These are phyloP conservation scores for Sisor rabdophorus DNA, from an alignment of 2,113 vertebrate species.

Conservation along the genomic window DNA sequence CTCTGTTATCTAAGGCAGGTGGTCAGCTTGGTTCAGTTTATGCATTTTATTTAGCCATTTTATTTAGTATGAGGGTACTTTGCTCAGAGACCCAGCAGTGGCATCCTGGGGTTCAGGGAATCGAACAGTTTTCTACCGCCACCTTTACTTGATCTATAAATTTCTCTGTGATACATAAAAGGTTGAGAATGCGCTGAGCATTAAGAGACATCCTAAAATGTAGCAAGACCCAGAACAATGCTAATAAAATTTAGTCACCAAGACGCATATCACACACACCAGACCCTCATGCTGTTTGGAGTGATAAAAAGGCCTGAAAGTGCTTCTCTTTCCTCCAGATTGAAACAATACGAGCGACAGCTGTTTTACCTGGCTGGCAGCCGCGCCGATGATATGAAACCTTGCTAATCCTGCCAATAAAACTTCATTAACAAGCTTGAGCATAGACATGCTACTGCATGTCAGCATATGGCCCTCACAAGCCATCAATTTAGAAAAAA, in stretches of 20 bases:
- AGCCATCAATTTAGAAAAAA: slow-evolving; percentile 47
- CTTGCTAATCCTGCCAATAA: slow-evolving; percentile 67
- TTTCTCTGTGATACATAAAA: background rate
- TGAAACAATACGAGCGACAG: slow-evolving; percentile 64
- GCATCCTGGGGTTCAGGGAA: no score
- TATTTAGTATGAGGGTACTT: no score
- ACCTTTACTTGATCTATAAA: no score
- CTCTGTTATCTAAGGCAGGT: no score
- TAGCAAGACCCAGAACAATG: background rate
- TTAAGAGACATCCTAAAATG: background rate
- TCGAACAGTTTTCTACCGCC: no score
- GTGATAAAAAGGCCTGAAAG: slow-evolving; percentile 57
- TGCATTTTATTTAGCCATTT: no score
- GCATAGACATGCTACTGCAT: slow-evolving; percentile 57
- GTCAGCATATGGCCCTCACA: slow-evolving; percentile 50
- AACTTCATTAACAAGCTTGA: slow-evolving; percentile 65
- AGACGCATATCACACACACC: slow-evolving; percentile 29
- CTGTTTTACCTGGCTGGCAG: slow-evolving; percentile 65
- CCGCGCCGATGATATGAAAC: slow-evolving; percentile 65
- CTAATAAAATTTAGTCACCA: background rate
- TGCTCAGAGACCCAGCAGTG: no score
- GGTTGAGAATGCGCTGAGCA: background rate
- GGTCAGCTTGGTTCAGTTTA: no score
- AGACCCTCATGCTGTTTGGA: slow-evolving; percentile 41
- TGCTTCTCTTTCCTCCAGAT: slow-evolving; percentile 53